Conservation (phyloP, 2,797 vertebrate genomes). For the Myotis findleyi region DNA sequence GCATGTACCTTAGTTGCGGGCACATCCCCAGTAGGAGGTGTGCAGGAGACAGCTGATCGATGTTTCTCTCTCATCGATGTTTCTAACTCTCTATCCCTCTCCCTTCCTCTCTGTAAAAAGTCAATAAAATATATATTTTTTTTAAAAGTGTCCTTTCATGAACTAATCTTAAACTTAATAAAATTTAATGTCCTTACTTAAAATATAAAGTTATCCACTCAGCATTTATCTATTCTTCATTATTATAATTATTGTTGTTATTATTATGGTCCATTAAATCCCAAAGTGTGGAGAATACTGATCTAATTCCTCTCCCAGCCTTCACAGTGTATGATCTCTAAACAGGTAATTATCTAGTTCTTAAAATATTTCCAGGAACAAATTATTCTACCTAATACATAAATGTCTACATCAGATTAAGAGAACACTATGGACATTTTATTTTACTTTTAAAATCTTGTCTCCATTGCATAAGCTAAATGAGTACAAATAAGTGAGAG, state of each 20-base stretch:
- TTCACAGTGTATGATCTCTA: slow-evolving; percentile 3
- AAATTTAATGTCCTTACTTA: background rate
- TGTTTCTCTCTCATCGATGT: no score
- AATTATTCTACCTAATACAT: background rate
- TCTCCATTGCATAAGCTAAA: slow-evolving; percentile 25
- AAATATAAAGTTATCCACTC: slow-evolving; percentile 43
- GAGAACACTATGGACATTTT: background rate
- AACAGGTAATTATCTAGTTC: background rate
- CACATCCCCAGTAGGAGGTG: no score
- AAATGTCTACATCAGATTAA: slow-evolving; percentile 30
- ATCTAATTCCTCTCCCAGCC: background rate
- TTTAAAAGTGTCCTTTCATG: background rate
- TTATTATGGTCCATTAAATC: slow-evolving; percentile 50
- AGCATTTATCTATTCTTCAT: slow-evolving; percentile 39
- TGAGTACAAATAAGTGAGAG: background rate
- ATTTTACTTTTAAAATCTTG: slow-evolving; percentile 27
- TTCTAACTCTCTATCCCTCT: no score
- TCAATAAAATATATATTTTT: no score
- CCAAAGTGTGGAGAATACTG: slow-evolving; percentile 29
- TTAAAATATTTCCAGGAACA: slow-evolving; percentile 54
- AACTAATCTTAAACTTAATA: slow-evolving; percentile 23
- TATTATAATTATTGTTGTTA: background rate
- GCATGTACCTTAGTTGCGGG: no score
- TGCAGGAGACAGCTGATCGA: no score
- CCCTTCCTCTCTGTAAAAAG: no score